Conservation (phyloP, 2,888 invertebrate species). For the Nineta flava region DNA sequence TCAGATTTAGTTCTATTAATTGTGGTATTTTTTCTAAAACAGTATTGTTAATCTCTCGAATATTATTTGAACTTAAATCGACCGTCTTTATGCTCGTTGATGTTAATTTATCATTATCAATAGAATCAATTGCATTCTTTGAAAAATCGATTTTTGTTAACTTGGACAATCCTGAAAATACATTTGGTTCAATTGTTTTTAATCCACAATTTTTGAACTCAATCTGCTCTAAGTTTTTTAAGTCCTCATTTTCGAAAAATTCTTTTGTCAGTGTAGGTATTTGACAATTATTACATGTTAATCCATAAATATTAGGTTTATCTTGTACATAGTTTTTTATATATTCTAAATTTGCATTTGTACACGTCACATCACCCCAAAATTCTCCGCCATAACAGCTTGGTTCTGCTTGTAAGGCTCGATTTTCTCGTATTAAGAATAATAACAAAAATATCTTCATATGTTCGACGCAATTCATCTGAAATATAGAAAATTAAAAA, state of each 20-base stretch:
- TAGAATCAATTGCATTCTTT: not conserved
- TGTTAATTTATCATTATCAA: not conserved
- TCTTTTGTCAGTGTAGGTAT: not conserved
- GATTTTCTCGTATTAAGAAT: too few relatives aligned
- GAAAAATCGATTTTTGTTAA: not conserved
- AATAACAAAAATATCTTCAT: too few relatives aligned
- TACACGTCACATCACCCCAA: too few relatives aligned
- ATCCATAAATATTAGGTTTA: not conserved
- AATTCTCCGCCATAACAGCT: too few relatives aligned
- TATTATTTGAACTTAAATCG: not conserved
- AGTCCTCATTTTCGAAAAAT: not conserved
- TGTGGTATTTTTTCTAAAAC: not conserved
- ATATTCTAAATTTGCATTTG: too few relatives aligned
- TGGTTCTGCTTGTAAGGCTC: too few relatives aligned
- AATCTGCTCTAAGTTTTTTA: not conserved
- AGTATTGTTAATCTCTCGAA: not conserved
- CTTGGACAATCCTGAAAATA: not conserved
- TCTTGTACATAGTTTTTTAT: too few relatives aligned
- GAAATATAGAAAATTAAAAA: too few relatives aligned
- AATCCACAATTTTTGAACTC: not conserved
- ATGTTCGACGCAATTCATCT: too few relatives aligned
- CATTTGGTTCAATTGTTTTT: not conserved
- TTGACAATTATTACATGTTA: not conserved
- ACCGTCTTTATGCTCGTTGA: not conserved
- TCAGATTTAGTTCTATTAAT: not conserved